phyloP scores from a whole-genome alignment of 2,888 invertebrate genomes.

The Gandaritis pyraliata region DNA sequence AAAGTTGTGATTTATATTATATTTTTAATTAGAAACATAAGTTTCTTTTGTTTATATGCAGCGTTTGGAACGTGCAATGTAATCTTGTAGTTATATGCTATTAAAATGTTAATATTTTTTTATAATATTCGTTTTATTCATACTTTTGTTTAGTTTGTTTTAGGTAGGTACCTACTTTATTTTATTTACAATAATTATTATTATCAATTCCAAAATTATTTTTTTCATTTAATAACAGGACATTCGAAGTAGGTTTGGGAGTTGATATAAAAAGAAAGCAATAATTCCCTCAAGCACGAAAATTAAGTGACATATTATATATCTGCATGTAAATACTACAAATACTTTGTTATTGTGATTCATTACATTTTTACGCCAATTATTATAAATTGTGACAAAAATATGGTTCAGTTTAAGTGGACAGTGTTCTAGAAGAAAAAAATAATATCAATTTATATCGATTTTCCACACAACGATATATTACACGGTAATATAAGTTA shows the following conservation, averaged over 20 bases:
- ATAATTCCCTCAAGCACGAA: too few species aligned
- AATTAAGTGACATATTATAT: too few species aligned
- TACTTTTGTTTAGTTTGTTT: not conserved
- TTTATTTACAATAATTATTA: too few species aligned
- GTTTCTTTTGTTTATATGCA: conserved; percentile 10
- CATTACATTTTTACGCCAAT: conserved; percentile 18
- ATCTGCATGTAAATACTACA: not conserved
- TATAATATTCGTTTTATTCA: conserved; percentile 8
- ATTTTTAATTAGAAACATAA: conserved; percentile 15
- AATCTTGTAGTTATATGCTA: conserved; percentile 17
- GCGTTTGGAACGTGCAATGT: conserved; percentile 22
- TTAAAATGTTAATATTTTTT: conserved; percentile 31
- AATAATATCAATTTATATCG: conserved; percentile 18
- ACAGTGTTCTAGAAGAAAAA: too few species aligned
- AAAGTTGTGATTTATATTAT: conserved; percentile 44
- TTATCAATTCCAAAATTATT: too few species aligned
- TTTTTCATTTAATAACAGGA: not conserved
- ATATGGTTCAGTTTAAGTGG: conserved; percentile 12
- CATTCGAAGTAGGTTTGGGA: not conserved
- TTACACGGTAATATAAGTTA: conserved; percentile 19
- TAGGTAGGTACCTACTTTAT: too few species aligned
- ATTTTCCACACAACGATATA: conserved; percentile 16
- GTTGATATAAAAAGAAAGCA: too few species aligned
- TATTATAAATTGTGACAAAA: conserved; percentile 20
- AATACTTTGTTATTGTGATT: not conserved